phyloP scores from a whole-genome alignment of 2,888 invertebrate genomes.

The Macropis europaea region DNA sequence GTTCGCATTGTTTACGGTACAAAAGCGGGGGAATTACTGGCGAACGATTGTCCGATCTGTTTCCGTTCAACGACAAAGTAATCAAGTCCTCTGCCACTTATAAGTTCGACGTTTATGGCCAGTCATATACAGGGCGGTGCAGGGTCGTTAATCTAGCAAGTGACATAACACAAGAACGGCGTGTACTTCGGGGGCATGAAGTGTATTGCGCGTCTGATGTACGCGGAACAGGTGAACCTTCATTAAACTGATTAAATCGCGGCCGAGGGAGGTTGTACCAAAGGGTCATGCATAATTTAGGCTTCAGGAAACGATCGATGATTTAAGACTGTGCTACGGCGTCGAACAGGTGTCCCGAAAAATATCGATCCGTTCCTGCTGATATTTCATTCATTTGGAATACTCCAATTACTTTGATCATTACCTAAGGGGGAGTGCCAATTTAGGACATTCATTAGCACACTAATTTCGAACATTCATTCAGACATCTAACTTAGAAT shows the following conservation, averaged over 20 bases:
- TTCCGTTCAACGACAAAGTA: neutral
- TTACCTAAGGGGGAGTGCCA: too few relatives aligned
- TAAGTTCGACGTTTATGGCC: conserved; percentile 32
- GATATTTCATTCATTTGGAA: too few relatives aligned
- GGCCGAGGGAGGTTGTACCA: conserved; percentile 7
- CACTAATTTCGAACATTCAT: too few relatives aligned
- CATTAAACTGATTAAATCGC: conserved; percentile 39
- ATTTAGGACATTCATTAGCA: too few relatives aligned
- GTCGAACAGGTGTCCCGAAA: too few relatives aligned
- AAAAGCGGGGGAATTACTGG: neutral
- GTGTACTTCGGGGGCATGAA: conserved; percentile 11
- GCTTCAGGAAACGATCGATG: neutral
- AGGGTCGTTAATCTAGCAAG: conserved; percentile 33
- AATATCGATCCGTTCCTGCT: too few relatives aligned
- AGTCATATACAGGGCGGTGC: neutral
- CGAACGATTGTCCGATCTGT: neutral
- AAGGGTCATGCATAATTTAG: conserved; percentile 20
- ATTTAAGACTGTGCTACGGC: neutral
- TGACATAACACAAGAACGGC: conserved; percentile 28
- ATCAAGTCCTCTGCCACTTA: conserved; percentile 28
- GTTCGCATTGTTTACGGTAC: too few relatives aligned
- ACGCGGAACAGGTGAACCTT: conserved; percentile 32
- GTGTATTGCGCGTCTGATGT: conserved; percentile 27
- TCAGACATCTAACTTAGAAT: too few relatives aligned
- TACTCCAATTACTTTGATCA: too few relatives aligned